Percentiles rank a stretch among this genome's conserved stretches.
phyloP scores from a whole-genome alignment of 2,113 vertebrate species.

The Cynopterus brachyotis region DNA sequence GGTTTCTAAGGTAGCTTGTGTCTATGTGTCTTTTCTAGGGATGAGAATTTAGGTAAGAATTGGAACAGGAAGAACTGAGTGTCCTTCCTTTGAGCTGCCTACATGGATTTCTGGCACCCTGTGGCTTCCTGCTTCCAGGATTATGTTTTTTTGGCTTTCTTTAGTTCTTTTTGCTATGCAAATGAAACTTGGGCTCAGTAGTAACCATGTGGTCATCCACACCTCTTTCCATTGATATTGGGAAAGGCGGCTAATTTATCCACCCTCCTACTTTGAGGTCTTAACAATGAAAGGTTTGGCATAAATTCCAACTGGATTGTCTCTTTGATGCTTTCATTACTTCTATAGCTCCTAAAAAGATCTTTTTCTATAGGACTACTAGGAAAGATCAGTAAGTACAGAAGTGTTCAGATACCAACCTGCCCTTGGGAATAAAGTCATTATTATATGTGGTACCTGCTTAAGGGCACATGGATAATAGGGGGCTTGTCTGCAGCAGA shows the following conservation, averaged over 20 bases:
- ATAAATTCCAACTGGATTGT: not conserved
- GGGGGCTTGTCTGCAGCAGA: not conserved
- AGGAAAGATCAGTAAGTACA: conserved; percentile 10
- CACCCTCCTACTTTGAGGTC: not conserved
- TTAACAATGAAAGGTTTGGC: not conserved
- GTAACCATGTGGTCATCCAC: not conserved
- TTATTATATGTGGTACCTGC: not conserved
- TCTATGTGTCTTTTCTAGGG: conserved; percentile 25
- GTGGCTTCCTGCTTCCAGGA: not conserved
- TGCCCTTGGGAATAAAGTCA: not conserved
- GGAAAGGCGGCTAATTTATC: not conserved
- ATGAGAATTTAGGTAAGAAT: not conserved
- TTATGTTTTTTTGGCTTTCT: not conserved
- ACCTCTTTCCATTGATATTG: not conserved
- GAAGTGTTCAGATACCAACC: not conserved
- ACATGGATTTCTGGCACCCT: not conserved
- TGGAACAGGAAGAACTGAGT: not conserved
- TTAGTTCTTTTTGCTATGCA: not conserved
- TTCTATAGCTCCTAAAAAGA: not conserved
- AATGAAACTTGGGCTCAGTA: not conserved
- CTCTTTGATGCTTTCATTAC: not conserved
- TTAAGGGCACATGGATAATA: not conserved
- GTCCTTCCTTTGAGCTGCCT: not conserved
- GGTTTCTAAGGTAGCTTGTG: conserved; percentile 67
- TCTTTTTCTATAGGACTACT: not conserved